phyloP scores from a whole-genome alignment of 2,113 vertebrate genomes.

The Lonchura striata region DNA sequence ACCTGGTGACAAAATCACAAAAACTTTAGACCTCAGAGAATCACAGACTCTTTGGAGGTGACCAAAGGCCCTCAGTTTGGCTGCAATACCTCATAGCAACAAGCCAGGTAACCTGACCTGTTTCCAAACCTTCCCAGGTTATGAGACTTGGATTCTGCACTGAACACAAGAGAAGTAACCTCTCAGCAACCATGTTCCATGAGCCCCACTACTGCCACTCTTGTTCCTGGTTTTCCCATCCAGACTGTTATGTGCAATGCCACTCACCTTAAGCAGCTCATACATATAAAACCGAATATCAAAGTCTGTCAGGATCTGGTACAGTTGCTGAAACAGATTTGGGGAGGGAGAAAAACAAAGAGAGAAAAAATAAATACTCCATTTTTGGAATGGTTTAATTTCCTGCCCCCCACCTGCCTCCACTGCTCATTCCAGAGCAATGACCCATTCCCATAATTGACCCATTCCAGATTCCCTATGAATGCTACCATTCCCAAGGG shows the following conservation, averaged over 20 bases:
- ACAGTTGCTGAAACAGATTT: conserved; percentile 88
- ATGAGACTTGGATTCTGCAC: background rate
- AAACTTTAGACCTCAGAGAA: background rate
- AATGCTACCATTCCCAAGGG: background rate
- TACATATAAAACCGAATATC: conserved; percentile 99
- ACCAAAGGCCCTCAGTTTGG: background rate
- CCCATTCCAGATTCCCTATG: background rate
- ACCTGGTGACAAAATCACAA: background rate
- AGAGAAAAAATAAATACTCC: conserved; percentile 24
- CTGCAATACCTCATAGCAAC: background rate
- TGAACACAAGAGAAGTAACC: background rate
- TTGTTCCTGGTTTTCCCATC: background rate
- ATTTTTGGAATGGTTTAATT: background rate
- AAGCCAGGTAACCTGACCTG: background rate
- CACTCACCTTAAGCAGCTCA: conserved; percentile 97
- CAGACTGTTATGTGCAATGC: background rate
- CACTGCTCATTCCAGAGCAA: too few relatives aligned
- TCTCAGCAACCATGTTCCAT: background rate
- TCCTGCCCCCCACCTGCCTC: background rate
- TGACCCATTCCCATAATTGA: background rate
- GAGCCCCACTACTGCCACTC: background rate
- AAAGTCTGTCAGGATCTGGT: conserved; percentile 98
- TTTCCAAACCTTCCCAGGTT: background rate
- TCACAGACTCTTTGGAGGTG: background rate
- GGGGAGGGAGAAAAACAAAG: background rate